Base-by-base conservation (phyloP, 2,888 invertebrate genomes). In the Cerceris ruficornis region DNA sequence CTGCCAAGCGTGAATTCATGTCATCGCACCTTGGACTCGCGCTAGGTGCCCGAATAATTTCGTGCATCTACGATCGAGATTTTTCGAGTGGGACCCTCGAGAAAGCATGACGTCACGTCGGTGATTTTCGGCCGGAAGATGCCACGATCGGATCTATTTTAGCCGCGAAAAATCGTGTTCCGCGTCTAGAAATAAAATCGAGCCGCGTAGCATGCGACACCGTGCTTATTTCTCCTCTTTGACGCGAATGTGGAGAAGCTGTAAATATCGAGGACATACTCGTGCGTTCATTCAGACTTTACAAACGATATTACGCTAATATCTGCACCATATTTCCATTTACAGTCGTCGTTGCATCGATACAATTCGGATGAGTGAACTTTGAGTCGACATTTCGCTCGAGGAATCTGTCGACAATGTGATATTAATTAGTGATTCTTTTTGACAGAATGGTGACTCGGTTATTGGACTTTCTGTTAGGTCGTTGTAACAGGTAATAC, bases 121-220 rank as follows among this genome's bases (percentile, higher is more conserved):
- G 59, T 17, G 78, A 64, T 75, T 61, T 49, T 69, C 62, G 58
- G 72, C 59, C 79, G 81, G 83, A 75, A 81, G 61, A 58, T 59
- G 70, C 43, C 17, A 65, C 67, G 75, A 74, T 61, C 69, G 61
- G 42, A 28, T 77, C 80, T 78, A 80, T 85, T 83, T 78, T 60
- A 43, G 61, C 11, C 57, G 54, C 59, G 75, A 74, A 83, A 82
- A 86, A 84, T 70, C 66, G 61, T 77, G 86, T 85, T 85, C 86
- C 85, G 85, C 49, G 84, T 86, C 85, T 81, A 69, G 79, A 85
- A 86, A 85, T 85, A 85, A 85, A 86, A 67, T 17, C 69, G 81
- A 82, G 82, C 75, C 69, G 71, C 70, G 69, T 66, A 76, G 60
- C 73, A 73, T 50, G 81, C 75, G 77, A 78, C 71, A 58, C 55